Evolutionary conservation across 2,888 invertebrate species (phyloP), one percentile per base, ranked within the genome.

Genomic region (Acanthosepion esculentum): DNA sequence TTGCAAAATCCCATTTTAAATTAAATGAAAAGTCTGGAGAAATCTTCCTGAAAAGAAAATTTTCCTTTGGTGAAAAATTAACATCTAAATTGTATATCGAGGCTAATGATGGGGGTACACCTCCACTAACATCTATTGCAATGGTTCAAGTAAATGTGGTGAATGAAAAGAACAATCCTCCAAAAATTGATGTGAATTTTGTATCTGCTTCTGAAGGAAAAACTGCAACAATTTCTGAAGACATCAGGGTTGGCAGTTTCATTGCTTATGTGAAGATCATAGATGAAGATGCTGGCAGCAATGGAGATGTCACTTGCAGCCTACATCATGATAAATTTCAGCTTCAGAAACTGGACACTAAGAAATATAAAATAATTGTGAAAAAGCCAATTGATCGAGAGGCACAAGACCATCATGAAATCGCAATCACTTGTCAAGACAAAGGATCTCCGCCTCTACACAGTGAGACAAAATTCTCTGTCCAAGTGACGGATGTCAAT

Each of bases 181-280:
- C 78, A n/a, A 78, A 78, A 78, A 78, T 78, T 33, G 78, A 78
- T 78, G 78, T 78, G 78, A 78, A 78, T 78, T 78, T 78, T 78
- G 78, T 78, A 78, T 78, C 78, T n/a, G 78, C 78, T n/a, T 78
- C 78, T n/a, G 78, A 78, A 78, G 78, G 78, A 78, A n/a, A 78
- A 78, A 78, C 78, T 78, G 78, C 78, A n/a, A 78, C 78, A n/a
- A 78, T 78, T 33, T 78, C 78, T 15, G 78, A 78, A 78, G 78
- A 78, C 33, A 78, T 78, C n/a, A 78, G 33, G n/a, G 78, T 78
- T 33, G 78, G 78, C 33, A 78, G 78, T 78, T 78, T 78, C 78
- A 78, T 78, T 78, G 78, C 78, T 78, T 78, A 78, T 78, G 78
- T 78, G 4, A 78, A 78, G 15, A 33, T 78, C 78, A 78, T n/a